Evolutionary conservation across 2,797 vertebrate species (phyloP), one percentile per base, ranked within the genome.

Genomic region (Echeneis naucrates): DNA sequence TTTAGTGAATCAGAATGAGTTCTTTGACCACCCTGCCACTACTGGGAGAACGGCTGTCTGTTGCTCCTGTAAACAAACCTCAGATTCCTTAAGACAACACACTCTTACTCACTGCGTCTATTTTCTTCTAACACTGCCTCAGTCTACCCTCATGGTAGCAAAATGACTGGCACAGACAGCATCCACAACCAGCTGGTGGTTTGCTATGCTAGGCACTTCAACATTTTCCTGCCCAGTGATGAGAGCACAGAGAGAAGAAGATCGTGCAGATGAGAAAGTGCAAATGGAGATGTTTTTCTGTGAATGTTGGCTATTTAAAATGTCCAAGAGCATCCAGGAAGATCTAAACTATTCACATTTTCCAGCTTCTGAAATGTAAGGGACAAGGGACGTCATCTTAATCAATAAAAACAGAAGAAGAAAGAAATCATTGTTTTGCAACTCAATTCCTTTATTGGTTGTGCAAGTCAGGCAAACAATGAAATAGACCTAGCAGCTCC

Each of bases 11-110:
- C 66, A 81, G 38, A 47, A 70, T 52, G 27, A 75, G 51, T 63
- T 81, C 55, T 77, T 77, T 60, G 80, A 75, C 68, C 73, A 75
- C 75, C 78, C 72, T 76, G 65, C 58, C 38, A 38, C 59, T 80
- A 63, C 78, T 85, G 48, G 56, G 68, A 73, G 66, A 72, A 83
- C 66, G 52, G 52, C 63, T 64, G 78, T 40, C 47, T 64, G 30
- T 59, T 80, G 37, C n/a, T 51, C 62, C 44, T 60, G 23, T 55
- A 80, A 80, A 74, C 56, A 82, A 81, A 72, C 37, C 27, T 53
- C 35, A 30, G 14, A 50, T 60, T 40, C 26, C 19, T 66, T 5
- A 72, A 65, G 72, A 56, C 27, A 55, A 55, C 42, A 42, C 60
- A 1, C 17, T 66, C 53, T 72, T 33, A 38, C 3, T 12, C 8